Percentiles rank a stretch among this genome's conserved stretches.
Conservation (phyloP, 1,140 invertebrate genomes). For the Dendroctonus ponderosae region DNA sequence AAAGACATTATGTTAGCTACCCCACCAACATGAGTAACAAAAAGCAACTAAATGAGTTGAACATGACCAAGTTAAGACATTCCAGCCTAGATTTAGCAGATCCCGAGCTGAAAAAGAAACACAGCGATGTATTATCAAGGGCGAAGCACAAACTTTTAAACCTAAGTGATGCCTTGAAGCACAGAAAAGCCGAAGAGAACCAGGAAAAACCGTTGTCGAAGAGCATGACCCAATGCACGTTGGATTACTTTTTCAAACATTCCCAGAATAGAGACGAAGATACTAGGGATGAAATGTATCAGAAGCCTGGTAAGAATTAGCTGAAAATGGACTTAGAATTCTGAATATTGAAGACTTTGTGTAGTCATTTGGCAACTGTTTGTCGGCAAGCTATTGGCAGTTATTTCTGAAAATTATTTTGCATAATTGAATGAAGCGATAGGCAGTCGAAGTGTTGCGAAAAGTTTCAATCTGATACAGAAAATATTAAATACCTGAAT, state of each 20-base stretch:
- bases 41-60: constrained; percentile 10
- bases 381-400: too few species aligned
- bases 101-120: constrained; percentile 40
- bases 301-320: constrained; percentile 11
- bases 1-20: too few species aligned
- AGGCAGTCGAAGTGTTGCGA: too few species aligned
- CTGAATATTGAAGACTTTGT: too few species aligned
- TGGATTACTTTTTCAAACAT: constrained; percentile 47
- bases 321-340: neutral
- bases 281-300: neutral
- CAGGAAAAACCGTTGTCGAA: constrained; percentile 29
- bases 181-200: constrained; percentile 35
- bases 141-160: constrained; percentile 46
- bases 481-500: too few species aligned
- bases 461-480: too few species aligned
- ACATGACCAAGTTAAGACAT: constrained; percentile 43
- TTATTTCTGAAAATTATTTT: too few species aligned
- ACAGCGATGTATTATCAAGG: constrained; percentile 46
- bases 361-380: too few species aligned
- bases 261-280: constrained; percentile 38
- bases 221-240: constrained; percentile 46
- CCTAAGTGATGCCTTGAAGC: constrained; percentile 42
- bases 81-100: constrained; percentile 47
- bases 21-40: constrained; percentile 26
- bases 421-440: too few species aligned